A percentile compares a stretch with the other conserved stretches of the same genome.
phyloP scores from a whole-genome alignment of 1,140 invertebrate genomes.

The Cydia splendana region DNA sequence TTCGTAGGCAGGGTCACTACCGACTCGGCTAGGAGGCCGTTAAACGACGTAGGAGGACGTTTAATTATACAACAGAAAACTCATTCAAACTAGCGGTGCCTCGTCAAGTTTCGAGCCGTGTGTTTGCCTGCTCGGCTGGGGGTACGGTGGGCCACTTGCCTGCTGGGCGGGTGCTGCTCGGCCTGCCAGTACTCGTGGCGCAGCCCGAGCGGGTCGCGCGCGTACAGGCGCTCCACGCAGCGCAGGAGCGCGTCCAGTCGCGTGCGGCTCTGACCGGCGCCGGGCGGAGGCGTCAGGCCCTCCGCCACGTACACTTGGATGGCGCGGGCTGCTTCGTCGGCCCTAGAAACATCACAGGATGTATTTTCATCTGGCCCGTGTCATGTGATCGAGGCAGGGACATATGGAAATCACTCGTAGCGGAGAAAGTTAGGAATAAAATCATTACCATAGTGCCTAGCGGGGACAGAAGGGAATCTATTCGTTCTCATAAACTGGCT shows the following conservation, averaged over 20 bases:
- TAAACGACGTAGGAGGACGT: too few relatives aligned
- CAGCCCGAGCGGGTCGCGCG: conserved; percentile 86
- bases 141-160: neutral
- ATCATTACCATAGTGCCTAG: too few relatives aligned
- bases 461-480: too few relatives aligned
- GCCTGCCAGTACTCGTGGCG: conserved; percentile 92
- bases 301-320: conserved; percentile 90
- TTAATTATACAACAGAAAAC: too few relatives aligned
- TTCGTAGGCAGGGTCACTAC: too few relatives aligned
- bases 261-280: conserved; percentile 85
- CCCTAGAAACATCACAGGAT: conserved; percentile 70
- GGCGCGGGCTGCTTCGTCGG: conserved; percentile 93
- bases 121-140: too few relatives aligned
- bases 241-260: conserved; percentile 93
- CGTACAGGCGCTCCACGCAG: conserved; percentile 89
- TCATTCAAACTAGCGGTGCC: neutral
- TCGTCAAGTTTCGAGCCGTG: neutral
- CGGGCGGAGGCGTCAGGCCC: conserved; percentile 88
- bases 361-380: neutral
- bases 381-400: neutral
- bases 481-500: too few relatives aligned
- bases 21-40: too few relatives aligned
- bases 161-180: conserved; percentile 77
- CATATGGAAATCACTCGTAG: conserved; percentile 37
- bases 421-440: conserved; percentile 84